phyloP scores from a whole-genome alignment of 2,888 invertebrate genomes.

The Drosophila barbarae region DNA sequence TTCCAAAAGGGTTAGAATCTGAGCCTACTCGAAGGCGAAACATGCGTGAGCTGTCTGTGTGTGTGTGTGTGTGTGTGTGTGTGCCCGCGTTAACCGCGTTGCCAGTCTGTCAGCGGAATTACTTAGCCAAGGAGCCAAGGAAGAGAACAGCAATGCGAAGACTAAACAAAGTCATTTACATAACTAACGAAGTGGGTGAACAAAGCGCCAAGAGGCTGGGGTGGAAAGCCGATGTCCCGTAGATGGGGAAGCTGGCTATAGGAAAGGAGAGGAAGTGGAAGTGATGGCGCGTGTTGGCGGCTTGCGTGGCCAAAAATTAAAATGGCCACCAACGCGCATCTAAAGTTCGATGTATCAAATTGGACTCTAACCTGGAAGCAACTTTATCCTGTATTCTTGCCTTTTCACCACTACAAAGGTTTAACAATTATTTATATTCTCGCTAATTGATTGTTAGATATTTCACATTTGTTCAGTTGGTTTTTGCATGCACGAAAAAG shows the following conservation, averaged over 20 bases:
- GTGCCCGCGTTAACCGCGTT: constrained; percentile 57
- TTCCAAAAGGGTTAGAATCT: constrained; percentile 74
- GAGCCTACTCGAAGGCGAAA: constrained; percentile 51
- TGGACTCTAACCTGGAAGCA: constrained; percentile 43
- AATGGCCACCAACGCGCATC: constrained; percentile 56
- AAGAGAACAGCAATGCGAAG: constrained; percentile 51
- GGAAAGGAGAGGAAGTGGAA: constrained; percentile 14
- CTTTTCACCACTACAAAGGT: neutral
- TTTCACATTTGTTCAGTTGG: neutral
- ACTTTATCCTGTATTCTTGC: constrained; percentile 49
- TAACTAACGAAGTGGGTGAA: constrained; percentile 71
- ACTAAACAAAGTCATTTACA: constrained; percentile 73
- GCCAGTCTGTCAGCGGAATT: constrained; percentile 65
- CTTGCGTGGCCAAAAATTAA: constrained; percentile 54
- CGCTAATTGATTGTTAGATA: neutral
- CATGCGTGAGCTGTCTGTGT: constrained; percentile 62
- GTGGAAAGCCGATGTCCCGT: neutral
- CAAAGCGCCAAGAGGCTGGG: constrained; percentile 30
- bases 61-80: constrained; percentile 18
- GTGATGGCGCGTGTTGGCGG: constrained; percentile 59
- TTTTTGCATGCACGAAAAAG: neutral
- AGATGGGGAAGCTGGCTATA: neutral
- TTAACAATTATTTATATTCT: neutral
- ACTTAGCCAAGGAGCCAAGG: constrained; percentile 33
- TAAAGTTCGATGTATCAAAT: constrained; percentile 66